A percentile compares a stretch with the other conserved stretches of the same genome.
Evolutionary conservation across 2,888 invertebrate genomes (phyloP).

Genomic region (Andricus quercusramuli): DNA sequence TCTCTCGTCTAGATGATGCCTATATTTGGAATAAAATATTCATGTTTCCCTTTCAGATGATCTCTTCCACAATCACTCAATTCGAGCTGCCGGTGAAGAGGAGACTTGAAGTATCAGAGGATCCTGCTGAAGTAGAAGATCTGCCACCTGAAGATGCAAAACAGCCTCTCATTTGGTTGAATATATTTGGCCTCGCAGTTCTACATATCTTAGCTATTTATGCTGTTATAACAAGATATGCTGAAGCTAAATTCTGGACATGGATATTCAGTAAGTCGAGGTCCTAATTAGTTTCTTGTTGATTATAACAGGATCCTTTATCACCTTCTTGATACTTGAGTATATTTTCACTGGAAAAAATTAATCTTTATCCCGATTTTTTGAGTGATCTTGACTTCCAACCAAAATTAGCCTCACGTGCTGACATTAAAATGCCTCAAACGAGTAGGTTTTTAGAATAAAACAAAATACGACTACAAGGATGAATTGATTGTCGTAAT

Average conservation of each 20-base stretch:
- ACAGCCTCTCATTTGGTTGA: conserved; percentile 83
- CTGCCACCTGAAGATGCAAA: conserved; percentile 54
- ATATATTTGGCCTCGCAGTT: conserved; percentile 80
- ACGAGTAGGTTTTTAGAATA: too few species aligned
- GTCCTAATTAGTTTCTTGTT: background rate
- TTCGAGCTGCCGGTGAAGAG: conserved; percentile 54
- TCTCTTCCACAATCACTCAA: conserved; percentile 63
- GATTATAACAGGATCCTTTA: too few species aligned
- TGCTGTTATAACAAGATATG: conserved; percentile 74
- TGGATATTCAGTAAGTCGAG: conserved; percentile 82
- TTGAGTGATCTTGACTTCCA: too few species aligned
- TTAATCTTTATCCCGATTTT: too few species aligned
- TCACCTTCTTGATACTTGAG: too few species aligned
- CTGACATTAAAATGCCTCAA: too few species aligned
- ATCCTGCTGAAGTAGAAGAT: conserved; percentile 50
- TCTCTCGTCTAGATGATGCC: background rate
- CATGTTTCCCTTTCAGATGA: conserved; percentile 28
- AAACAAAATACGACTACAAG: too few species aligned
- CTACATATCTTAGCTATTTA: conserved; percentile 80
- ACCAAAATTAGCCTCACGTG: too few species aligned
- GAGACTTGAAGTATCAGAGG: conserved; percentile 15
- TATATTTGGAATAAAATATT: background rate
- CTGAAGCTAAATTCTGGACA: conserved; percentile 77
- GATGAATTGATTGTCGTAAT: too few species aligned
- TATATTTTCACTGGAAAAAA: too few species aligned